Evolutionary conservation across 2,888 invertebrate species (phyloP), one percentile per base, ranked within the genome.

Genomic region (Notodonta dromedarius): DNA sequence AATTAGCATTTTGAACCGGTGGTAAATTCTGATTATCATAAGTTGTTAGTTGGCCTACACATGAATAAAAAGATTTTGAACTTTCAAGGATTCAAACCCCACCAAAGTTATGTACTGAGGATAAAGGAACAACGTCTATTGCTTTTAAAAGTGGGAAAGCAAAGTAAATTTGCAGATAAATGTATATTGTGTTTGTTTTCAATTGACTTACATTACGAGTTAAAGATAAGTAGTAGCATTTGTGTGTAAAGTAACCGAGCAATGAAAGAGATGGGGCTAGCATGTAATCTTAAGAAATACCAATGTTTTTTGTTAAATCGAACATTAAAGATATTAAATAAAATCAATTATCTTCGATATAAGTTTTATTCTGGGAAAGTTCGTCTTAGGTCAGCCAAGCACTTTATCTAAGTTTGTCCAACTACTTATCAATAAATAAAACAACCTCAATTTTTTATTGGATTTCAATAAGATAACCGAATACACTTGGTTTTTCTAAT

Each of bases 1-100:
- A 24, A 24, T 24, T 24, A 24, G 24, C 24, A 24, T 24, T 24
- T 24, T 24, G 24, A 24, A 24, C 24, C 24, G 2, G 24, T 24
- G 24, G 24, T 24, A 2, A 24, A 24, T 24, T 24, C 24, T 24
- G 24, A 24, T 24, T 24, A 24, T 24, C 24, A 24, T 24, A 24
- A 24, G 24, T 24, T 24, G 1, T 24, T 24, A 2, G 2, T 2
- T 24, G 24, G 24, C 24, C n/a, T n/a, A n/a, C n/a, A n/a, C n/a
- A n/a, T n/a, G n/a, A n/a, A n/a, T n/a, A n/a, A n/a, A n/a, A n/a
- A n/a, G n/a, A n/a, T n/a, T n/a, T n/a, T n/a, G n/a, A n/a, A n/a
- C n/a, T n/a, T n/a, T n/a, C n/a, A n/a, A n/a, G n/a, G n/a, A 84
- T 81, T 77, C 78, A 77, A 79, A 71, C 58, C 71, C 71, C 65